These are phyloP conservation scores for Oryzias melastigma DNA, from an alignment of 2,113 vertebrate species.

Conservation along the genomic window DNA sequence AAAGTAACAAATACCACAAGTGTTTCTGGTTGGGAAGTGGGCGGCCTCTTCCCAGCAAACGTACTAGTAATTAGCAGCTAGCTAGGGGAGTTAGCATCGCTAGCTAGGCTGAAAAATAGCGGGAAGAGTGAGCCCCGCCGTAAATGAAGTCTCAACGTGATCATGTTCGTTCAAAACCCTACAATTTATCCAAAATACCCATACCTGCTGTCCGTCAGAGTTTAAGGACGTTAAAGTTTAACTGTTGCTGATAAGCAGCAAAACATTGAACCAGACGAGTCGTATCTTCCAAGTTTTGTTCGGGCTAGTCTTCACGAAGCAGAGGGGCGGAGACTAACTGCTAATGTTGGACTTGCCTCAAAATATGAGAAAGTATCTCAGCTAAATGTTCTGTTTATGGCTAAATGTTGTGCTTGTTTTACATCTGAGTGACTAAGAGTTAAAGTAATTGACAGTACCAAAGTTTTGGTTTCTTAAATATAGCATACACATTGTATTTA, in stretches of 20 bases:
- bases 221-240: conserved; percentile 12
- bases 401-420: not conserved
- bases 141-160: not conserved
- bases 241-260: conserved; percentile 24
- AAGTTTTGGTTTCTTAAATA: too few species aligned
- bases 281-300: conserved; percentile 76
- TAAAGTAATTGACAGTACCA: too few species aligned
- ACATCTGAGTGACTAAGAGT: not conserved
- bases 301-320: conserved; percentile 51
- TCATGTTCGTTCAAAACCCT: too few species aligned
- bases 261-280: conserved; percentile 59
- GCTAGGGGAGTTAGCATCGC: conserved; percentile 25
- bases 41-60: conserved; percentile 26
- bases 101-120: conserved; percentile 62
- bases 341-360: conserved; percentile 12
- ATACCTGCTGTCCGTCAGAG: conserved; percentile 46
- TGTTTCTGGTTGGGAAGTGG: conserved; percentile 8
- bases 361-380: not conserved
- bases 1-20: not conserved
- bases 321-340: conserved; percentile 77
- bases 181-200: not conserved
- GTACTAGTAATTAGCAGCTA: conserved; percentile 33
- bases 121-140: conserved; percentile 57
- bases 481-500: too few species aligned
- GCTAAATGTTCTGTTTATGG: too few species aligned